A percentile compares a stretch with the other conserved stretches of the same genome.
Evolutionary conservation across 1,140 invertebrate species (phyloP).

Genomic region (Drosophila takahashii): DNA sequence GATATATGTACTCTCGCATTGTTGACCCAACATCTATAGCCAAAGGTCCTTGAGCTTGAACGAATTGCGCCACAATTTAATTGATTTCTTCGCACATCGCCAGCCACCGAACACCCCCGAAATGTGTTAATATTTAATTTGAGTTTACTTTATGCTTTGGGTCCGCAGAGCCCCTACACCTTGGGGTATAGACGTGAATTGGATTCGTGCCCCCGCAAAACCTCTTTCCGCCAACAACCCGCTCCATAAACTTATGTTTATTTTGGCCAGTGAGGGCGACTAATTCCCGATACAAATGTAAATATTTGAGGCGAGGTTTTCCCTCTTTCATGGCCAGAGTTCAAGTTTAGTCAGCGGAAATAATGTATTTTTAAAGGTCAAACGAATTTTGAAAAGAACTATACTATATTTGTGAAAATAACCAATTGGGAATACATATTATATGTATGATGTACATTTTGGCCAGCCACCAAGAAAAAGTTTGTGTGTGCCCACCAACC

Average conservation of each 20-base stretch:
- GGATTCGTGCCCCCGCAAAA: slow-evolving; percentile 17
- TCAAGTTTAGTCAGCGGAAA: slow-evolving; percentile 46
- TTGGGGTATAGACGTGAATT: slow-evolving; percentile 21
- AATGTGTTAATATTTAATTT: slow-evolving; percentile 65
- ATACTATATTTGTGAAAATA: slow-evolving; percentile 25
- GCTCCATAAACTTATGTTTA: slow-evolving; percentile 36
- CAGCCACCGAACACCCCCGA: slow-evolving; percentile 22
- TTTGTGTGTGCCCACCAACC: slow-evolving; percentile 26
- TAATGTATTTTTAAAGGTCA: slow-evolving; percentile 61
- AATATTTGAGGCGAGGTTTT: slow-evolving; percentile 46
- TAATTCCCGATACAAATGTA: slow-evolving; percentile 43
- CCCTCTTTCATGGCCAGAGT: slow-evolving; percentile 30
- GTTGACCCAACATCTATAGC: background rate
- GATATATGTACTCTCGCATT: background rate
- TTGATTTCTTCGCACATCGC: slow-evolving; percentile 60
- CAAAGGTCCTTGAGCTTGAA: slow-evolving; percentile 24
- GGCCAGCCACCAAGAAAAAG: slow-evolving; percentile 66
- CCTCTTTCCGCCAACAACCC: background rate
- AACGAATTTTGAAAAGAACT: slow-evolving; percentile 16
- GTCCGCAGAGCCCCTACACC: background rate
- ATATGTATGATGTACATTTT: slow-evolving; percentile 46
- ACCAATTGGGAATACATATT: slow-evolving; percentile 34
- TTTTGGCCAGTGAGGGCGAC: slow-evolving; percentile 44
- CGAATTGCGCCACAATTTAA: slow-evolving; percentile 40
- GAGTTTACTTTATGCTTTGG: slow-evolving; percentile 43